Evolutionary conservation across 2,888 invertebrate species (phyloP).

Genomic region (Tenthredo livida): DNA sequence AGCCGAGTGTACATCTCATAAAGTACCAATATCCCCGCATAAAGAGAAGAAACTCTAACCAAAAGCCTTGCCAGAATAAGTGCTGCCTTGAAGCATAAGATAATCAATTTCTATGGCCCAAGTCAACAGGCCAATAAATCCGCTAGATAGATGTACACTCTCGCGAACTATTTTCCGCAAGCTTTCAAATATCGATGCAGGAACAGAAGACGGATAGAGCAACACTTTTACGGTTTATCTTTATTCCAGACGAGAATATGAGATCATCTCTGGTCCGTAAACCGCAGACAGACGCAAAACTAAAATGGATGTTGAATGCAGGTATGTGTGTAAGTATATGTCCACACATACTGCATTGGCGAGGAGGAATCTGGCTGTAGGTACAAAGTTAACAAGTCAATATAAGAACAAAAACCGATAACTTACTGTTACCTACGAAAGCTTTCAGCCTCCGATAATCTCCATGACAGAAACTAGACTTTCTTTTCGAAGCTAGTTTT

Average conservation of each 20-base stretch:
- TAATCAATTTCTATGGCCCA: background rate
- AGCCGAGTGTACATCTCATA: constrained; percentile 21
- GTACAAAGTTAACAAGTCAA: constrained; percentile 42
- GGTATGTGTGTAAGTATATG: background rate
- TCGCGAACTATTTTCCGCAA: background rate
- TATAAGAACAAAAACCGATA: constrained; percentile 19
- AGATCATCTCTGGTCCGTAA: constrained; percentile 32
- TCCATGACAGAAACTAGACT: constrained; percentile 23
- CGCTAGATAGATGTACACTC: background rate
- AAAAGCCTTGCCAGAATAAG: background rate
- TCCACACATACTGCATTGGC: background rate
- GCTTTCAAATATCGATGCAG: constrained; percentile 27
- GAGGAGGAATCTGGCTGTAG: constrained; percentile 10
- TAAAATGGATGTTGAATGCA: constrained; percentile 9
- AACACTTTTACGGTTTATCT: background rate
- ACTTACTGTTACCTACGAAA: background rate
- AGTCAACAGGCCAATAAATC: constrained; percentile 30
- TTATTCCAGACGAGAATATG: constrained; percentile 22
- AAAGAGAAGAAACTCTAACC: background rate
- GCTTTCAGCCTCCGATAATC: constrained; percentile 38
- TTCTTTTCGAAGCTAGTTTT: constrained; percentile 25
- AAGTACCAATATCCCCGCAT: background rate
- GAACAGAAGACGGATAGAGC: constrained; percentile 12
- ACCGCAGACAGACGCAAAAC: background rate
- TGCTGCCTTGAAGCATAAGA: background rate